Conservation (phyloP, 1,140 invertebrate genomes). For the Hermetia illucens region DNA sequence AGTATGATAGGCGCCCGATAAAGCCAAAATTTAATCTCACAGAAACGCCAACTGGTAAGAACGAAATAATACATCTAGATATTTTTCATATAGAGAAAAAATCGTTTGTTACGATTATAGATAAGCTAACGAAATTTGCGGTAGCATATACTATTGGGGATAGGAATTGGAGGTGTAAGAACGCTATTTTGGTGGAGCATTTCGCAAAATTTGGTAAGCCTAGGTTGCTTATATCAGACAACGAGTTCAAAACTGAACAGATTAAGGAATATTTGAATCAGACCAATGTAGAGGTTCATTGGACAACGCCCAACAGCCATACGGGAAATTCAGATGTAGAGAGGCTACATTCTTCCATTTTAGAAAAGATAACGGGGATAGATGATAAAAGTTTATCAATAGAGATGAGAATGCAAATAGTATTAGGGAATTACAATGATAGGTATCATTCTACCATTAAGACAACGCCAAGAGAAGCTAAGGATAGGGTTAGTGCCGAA, state of each 20-base stretch:
- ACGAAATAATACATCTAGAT: background rate
- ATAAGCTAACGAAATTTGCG: conserved; percentile 5
- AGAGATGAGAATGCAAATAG: background rate
- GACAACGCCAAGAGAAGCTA: background rate
- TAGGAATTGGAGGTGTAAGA: conserved; percentile 1
- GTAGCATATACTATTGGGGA: background rate
- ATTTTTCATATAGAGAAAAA: conserved; percentile 3
- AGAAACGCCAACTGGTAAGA: background rate
- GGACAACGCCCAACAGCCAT: too few relatives aligned
- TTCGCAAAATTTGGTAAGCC: background rate
- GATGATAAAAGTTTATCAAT: background rate
- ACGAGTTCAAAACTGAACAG: background rate
- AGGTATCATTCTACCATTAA: conserved; percentile 1
- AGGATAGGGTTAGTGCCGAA: background rate
- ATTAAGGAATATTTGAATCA: background rate
- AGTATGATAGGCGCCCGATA: conserved; percentile 1
- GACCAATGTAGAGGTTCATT: background rate
- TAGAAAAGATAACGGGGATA: too few relatives aligned
- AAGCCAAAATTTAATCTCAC: background rate
- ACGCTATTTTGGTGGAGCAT: background rate
- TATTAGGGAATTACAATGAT: conserved; percentile 2
- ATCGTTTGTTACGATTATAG: conserved; percentile 4
- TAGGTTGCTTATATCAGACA: background rate
- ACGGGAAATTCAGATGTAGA: too few relatives aligned
- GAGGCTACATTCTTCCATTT: too few relatives aligned